Conservation (phyloP, 2,113 vertebrate species). For the Macquaria australasica region DNA sequence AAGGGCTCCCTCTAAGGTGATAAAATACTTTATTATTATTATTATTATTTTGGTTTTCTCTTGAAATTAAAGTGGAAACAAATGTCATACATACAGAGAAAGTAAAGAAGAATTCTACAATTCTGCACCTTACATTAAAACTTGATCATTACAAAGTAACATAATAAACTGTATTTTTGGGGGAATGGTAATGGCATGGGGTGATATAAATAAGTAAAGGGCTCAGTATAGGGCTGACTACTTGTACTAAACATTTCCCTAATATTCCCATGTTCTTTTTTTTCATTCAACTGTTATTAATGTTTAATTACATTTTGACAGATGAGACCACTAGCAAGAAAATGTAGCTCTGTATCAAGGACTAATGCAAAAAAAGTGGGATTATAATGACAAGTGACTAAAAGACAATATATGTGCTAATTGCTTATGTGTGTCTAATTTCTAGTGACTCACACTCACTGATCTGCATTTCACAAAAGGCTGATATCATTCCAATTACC, state of each 20-base stretch:
- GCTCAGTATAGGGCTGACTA: neutral
- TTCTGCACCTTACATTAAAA: neutral
- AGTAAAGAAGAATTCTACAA: neutral
- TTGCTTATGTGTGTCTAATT: neutral
- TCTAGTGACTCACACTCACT: neutral
- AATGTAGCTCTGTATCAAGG: neutral
- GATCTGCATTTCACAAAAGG: neutral
- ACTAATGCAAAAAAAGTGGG: neutral
- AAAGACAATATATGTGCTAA: neutral
- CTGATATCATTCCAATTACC: conserved; percentile 13
- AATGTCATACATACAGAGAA: neutral
- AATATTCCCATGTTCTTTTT: neutral
- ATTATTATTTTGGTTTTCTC: neutral
- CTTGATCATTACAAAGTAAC: neutral
- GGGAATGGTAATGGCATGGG: neutral
- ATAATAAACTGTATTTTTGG: neutral
- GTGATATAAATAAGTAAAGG: conserved; percentile 1
- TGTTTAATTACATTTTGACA: conserved; percentile 6
- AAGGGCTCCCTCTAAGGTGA: neutral
- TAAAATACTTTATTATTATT: neutral
- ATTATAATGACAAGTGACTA: neutral
- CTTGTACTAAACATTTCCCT: neutral
- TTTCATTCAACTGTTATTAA: neutral
- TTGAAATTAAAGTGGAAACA: neutral
- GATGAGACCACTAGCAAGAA: neutral